Evolutionary conservation across 2,888 invertebrate genomes (phyloP), one percentile per base, ranked within the genome.

Genomic region (Linyphia triangularis): DNA sequence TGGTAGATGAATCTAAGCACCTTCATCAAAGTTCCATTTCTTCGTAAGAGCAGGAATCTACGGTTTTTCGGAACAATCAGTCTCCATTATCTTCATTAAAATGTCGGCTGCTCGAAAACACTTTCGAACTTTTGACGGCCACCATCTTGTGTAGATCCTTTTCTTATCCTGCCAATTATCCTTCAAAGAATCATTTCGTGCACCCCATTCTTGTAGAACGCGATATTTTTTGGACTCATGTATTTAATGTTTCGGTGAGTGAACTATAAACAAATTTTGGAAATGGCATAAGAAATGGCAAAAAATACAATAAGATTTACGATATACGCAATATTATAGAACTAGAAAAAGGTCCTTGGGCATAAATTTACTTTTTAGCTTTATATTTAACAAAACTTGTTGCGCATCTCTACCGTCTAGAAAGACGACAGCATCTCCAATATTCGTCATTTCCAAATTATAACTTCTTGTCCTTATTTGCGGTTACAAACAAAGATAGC

Each of bases 51-150:
- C 37, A 37, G 63, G 61, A 72, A 26, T 72, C 28, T 40, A 19
- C 40, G 33, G 26, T 43, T 81, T 75, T 82, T 33, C 59, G 72
- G 72, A 37, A 57, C 59, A 70, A 82, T 82, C 82, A 82, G 40
- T 82, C 82, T 30, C 72, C 28, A 82, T 82, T 82, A 82, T 82
- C 61, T 40, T 19, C 61, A 82, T 82, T 72, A 82, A 82, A 82
- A 82, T 72, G 82, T 82, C 82, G 82, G 51, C 61, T 13, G 26
- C 19, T 28, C 28, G 61, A 70, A 77, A 63, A 33, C 61, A 63
- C 61, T 26, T 63, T 40, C 33, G 26, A 63, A 63, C 70, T 63
- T 61, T 59, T 9, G 26, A 6, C 24, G 63, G 30, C 73, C 43
- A 22, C 19, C 37, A 37, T 30, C 33, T 37, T 33, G 33, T 22